Percentiles rank a stretch among this genome's conserved stretches.
phyloP scores from a whole-genome alignment of 1,140 invertebrate species.

The Penaeus indicus region DNA sequence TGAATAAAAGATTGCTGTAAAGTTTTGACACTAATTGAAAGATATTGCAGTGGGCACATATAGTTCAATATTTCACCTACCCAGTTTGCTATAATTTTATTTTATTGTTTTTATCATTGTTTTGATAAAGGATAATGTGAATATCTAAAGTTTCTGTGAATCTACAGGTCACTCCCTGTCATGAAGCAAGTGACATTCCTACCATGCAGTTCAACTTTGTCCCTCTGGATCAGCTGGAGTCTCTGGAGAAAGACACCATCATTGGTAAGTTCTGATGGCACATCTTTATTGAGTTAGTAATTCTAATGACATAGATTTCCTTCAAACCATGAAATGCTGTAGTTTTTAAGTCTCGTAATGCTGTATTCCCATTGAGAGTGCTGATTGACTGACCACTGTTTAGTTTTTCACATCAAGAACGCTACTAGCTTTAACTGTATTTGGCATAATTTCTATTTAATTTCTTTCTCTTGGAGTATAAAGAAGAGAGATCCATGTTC shows the following conservation, averaged over 20 bases:
- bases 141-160: neutral
- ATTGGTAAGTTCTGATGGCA: slow-evolving; percentile 71
- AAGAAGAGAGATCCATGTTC: too few species aligned
- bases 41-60: too few species aligned
- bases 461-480: too few species aligned
- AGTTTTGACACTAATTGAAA: neutral
- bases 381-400: neutral
- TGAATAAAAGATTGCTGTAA: neutral
- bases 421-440: neutral
- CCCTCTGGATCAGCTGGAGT: slow-evolving; percentile 82
- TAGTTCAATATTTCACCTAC: too few species aligned
- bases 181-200: slow-evolving; percentile 76
- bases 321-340: too few species aligned
- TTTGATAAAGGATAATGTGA: neutral
- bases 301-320: neutral
- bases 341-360: too few species aligned
- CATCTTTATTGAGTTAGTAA: neutral
- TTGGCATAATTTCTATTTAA: too few species aligned
- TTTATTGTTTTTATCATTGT: neutral
- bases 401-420: neutral
- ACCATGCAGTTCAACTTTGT: slow-evolving; percentile 87
- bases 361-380: too few species aligned
- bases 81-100: neutral
- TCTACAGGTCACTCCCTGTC: slow-evolving; percentile 59
- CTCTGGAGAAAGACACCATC: slow-evolving; percentile 77